These are phyloP conservation scores for Acestrorhynchus altus DNA, from an alignment of 2,797 vertebrate genomes.

Conservation along the genomic window DNA sequence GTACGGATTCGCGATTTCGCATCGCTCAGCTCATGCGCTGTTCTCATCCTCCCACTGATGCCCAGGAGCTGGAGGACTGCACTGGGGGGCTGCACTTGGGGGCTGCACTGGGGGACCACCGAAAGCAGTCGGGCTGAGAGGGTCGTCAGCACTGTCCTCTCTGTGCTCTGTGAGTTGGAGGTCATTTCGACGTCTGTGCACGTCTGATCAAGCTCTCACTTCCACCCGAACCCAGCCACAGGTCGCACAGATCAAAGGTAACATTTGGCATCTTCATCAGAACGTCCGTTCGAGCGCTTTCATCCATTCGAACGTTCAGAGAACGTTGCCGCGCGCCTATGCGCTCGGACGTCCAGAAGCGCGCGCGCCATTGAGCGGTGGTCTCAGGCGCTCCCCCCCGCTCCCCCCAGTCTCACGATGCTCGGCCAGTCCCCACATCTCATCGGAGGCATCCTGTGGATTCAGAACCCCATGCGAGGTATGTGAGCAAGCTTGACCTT, in stretches of 20 bases:
- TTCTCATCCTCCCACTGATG: conserved; percentile 31
- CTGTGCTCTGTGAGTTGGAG: no score
- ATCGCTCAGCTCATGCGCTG: conserved; percentile 30
- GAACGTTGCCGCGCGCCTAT: not conserved
- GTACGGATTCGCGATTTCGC: conserved; percentile 55
- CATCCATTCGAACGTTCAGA: no score
- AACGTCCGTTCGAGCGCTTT: no score
- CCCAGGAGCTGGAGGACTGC: not conserved
- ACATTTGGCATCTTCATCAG: no score
- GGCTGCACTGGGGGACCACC: not conserved
- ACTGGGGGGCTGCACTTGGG: no score
- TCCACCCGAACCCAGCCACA: not conserved
- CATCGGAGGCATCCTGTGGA: conserved; percentile 78
- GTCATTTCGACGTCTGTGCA: no score
- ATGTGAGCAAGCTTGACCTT: conserved; percentile 50
- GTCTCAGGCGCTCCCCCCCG: not conserved
- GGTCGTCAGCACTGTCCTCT: not conserved
- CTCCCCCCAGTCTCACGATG: conserved; percentile 62
- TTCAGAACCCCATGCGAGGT: conserved; percentile 82
- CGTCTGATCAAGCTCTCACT: no score
- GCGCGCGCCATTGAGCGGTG: conserved; percentile 32
- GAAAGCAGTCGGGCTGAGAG: not conserved
- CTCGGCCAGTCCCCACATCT: conserved; percentile 78
- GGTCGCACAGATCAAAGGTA: not conserved
- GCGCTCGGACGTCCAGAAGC: conserved; percentile 7